These are phyloP conservation scores for Harpalus rufipes DNA, from an alignment of 2,888 invertebrate genomes.

Conservation along the genomic window DNA sequence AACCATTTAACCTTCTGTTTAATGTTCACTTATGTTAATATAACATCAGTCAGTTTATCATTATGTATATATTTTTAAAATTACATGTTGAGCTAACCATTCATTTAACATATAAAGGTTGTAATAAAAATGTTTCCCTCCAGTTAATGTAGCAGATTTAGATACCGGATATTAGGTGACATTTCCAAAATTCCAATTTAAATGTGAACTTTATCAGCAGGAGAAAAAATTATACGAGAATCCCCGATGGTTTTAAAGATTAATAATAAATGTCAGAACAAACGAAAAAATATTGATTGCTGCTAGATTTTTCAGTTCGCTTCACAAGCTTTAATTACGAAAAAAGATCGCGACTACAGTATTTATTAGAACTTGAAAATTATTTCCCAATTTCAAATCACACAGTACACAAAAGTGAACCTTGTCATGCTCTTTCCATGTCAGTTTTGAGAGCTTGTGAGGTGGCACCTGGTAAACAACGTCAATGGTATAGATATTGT, in stretches of 20 bases:
- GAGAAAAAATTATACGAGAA: constrained; percentile 7
- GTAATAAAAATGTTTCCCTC: constrained; percentile 6
- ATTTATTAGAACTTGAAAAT: no score
- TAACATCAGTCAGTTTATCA: background rate
- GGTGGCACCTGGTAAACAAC: no score
- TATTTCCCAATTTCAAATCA: no score
- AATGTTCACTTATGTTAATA: background rate
- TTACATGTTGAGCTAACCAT: background rate
- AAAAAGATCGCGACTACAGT: no score
- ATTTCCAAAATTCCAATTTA: constrained; percentile 7
- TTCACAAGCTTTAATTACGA: no score
- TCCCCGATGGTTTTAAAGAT: constrained; percentile 18
- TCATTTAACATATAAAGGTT: constrained; percentile 4
- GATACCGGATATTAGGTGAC: constrained; percentile 4
- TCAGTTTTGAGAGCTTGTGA: no score
- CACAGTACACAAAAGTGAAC: no score
- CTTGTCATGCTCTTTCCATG: no score
- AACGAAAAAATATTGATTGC: no score
- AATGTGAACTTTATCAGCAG: constrained; percentile 28
- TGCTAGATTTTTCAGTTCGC: no score
- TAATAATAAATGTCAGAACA: constrained; percentile 7
- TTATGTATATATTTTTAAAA: background rate
- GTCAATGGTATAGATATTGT: no score
- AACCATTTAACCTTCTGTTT: constrained; percentile 16
- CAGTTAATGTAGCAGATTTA: background rate